Conservation (phyloP, 2,797 vertebrate genomes). For the Myotis pilosus region DNA sequence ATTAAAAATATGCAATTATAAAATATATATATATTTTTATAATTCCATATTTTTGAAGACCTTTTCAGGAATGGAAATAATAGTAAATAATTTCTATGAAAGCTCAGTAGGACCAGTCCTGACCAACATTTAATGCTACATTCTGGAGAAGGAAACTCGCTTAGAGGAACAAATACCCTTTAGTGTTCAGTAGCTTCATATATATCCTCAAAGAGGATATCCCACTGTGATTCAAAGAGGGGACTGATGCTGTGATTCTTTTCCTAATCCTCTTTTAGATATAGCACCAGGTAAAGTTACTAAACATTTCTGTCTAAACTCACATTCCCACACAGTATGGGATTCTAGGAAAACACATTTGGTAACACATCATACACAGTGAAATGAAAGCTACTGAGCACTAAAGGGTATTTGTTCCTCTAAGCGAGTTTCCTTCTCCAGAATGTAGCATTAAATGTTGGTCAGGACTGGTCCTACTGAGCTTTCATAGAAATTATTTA, state of each 20-base stretch:
- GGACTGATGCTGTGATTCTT: not conserved
- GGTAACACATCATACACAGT: not conserved
- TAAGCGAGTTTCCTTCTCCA: not conserved
- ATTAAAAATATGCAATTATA: no score
- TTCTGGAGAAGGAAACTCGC: not conserved
- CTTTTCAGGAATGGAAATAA: not conserved
- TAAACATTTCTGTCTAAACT: not conserved
- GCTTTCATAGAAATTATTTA: not conserved
- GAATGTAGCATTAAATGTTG: not conserved
- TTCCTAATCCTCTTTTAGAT: not conserved
- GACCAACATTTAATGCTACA: not conserved
- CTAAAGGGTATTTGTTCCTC: not conserved
- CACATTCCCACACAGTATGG: not conserved
- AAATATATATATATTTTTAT: not conserved
- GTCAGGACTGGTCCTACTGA: not conserved
- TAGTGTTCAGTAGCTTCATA: no score
- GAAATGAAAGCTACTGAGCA: not conserved
- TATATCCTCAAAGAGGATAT: not conserved
- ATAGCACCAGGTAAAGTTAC: not conserved
- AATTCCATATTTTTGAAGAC: not conserved
- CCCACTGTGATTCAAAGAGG: not conserved
- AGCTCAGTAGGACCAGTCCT: not conserved
- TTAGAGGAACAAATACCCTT: not conserved
- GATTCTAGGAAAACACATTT: not conserved
- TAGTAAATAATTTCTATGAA: not conserved